Evolutionary conservation across 2,113 vertebrate genomes (phyloP), one percentile per base, ranked within the genome.

Genomic region (Rafetus swinhoei): DNA sequence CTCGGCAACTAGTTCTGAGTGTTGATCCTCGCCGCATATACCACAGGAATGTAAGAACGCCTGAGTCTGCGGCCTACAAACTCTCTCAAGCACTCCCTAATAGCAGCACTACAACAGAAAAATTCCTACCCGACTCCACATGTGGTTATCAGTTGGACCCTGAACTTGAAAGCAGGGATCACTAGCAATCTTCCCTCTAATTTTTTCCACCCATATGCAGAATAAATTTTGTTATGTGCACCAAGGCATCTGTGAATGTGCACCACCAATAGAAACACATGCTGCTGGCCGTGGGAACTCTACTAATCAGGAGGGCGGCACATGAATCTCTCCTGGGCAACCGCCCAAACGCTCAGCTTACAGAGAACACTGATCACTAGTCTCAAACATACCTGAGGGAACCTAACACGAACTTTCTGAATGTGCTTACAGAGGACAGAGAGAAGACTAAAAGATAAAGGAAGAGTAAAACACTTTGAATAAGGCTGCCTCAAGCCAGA

Each of bases 11-110:
- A 24, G 72, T 22, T 76, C 21, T 21, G 35, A 24, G 32, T n/a
- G 16, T 9, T n/a, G 62, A n/a, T 19, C 62, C 62, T 69, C 32
- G 9, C 16, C 9, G 72, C 72, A 76, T 45, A 45, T 9, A 76
- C 35, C 39, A 45, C 39, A 24, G 12, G 62, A 69, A 2, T 11
- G 35, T 11, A 45, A 76, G 72, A 76, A 76, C 21, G 21, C 21
- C 35, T 77, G 77, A 84, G 86, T 74, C 10, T 18, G 62, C 84
- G 93, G 90, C 91, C 92, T 85, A 94, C 95, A 97, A 72, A 35
- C 65, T 35, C 65, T 60, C 25, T 62, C 29, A 90, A 57, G 81
- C 39, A 95, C 81, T 94, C 89, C 86, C 91, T 14, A 81, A 79
- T 62, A 90, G 57, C 32, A 86, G 80, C 39, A 35, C 65, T 81